Evolutionary conservation across 2,797 vertebrate species (phyloP).

Genomic region (Pangasius djambal): DNA sequence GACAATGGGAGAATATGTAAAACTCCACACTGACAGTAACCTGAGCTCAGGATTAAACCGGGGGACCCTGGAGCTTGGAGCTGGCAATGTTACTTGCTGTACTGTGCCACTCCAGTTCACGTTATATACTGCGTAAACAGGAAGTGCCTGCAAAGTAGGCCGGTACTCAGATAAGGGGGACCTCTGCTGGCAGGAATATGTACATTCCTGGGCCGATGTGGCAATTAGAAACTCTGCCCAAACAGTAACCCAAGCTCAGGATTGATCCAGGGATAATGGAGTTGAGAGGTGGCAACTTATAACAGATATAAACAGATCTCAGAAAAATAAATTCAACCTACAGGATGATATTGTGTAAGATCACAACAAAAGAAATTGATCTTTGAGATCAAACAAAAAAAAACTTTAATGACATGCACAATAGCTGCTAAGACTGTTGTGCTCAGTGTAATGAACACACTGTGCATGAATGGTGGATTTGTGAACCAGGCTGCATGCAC

Average conservation of each 20-base stretch:
- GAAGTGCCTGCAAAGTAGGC: neutral
- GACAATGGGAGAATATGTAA: neutral
- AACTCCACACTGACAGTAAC: neutral
- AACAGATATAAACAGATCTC: neutral
- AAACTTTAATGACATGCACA: neutral
- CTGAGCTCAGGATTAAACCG: neutral
- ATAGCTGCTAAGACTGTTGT: neutral
- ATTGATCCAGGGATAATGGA: neutral
- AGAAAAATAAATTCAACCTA: neutral
- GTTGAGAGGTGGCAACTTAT: neutral
- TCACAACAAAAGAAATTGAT: neutral
- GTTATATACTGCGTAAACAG: neutral
- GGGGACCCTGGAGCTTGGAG: neutral
- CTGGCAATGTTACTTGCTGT: neutral
- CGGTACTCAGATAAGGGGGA: neutral
- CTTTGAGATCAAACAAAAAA: neutral
- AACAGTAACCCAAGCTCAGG: neutral
- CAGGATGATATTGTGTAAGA: neutral
- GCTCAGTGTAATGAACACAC: neutral
- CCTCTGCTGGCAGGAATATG: neutral
- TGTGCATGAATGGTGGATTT: neutral
- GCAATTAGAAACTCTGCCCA: neutral
- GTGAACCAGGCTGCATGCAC: constrained; percentile 11
- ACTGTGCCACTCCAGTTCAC: neutral
- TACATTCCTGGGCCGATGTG: neutral